phyloP scores from a whole-genome alignment of 1,140 invertebrate species.

The Meloidogyne exigua region DNA sequence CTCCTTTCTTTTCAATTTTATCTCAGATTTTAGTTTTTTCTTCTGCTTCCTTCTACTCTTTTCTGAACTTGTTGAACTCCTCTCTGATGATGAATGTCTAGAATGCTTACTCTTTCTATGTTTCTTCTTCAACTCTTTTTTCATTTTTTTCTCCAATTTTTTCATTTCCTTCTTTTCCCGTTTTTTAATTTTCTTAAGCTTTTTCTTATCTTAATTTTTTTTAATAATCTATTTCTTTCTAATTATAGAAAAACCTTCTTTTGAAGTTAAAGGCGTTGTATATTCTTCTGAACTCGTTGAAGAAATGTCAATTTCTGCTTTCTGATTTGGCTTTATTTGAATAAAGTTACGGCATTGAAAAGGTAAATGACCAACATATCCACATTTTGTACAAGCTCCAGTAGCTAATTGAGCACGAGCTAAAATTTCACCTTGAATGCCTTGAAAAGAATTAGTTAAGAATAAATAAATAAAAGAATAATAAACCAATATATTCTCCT shows the following conservation, averaged over 20 bases:
- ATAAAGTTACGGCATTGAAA: constrained; percentile 44
- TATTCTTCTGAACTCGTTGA: constrained; percentile 44
- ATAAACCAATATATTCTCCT: constrained; percentile 8
- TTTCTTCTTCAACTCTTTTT: constrained; percentile 27
- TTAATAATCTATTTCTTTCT: constrained; percentile 12
- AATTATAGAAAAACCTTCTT: constrained; percentile 24
- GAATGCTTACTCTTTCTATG: constrained; percentile 29
- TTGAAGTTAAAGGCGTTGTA: constrained; percentile 35
- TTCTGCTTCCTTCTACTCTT: neutral
- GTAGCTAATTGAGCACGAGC: constrained; percentile 33
- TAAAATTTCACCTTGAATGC: constrained; percentile 31
- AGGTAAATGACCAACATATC: constrained; percentile 37
- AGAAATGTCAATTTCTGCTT: constrained; percentile 35
- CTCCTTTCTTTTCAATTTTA: constrained; percentile 12
- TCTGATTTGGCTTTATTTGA: constrained; percentile 34
- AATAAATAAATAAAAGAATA: neutral
- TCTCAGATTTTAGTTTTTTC: constrained; percentile 1
- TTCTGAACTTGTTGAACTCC: constrained; percentile 7
- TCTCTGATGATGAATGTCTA: constrained; percentile 8
- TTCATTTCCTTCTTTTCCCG: constrained; percentile 30
- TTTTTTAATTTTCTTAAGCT: constrained; percentile 29
- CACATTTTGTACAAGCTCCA: constrained; percentile 39
- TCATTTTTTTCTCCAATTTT: constrained; percentile 30
- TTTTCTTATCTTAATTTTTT: constrained; percentile 23
- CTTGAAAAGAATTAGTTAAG: constrained; percentile 26